Base-by-base conservation (phyloP, 2,888 invertebrate genomes). In the Drosophila meridiana region DNA sequence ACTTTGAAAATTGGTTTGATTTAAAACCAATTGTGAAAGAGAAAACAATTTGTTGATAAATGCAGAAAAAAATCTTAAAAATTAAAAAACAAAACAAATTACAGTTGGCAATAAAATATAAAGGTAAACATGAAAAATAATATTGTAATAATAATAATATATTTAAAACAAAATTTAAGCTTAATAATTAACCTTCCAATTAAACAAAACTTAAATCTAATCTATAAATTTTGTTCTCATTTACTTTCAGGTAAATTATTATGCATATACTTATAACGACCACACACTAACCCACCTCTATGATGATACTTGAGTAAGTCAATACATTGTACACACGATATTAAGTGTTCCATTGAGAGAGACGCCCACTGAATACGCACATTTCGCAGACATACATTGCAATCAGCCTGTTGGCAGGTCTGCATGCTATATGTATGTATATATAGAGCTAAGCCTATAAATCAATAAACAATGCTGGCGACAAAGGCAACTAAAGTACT, bases 381-480 rank as follows among this genome's bases (percentile, higher is more conserved):
- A 50, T 40, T 38, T 73, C 53, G 45, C 20, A 32, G 32, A 40
- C 77, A 78, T 75, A 48, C 70, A 78, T 80, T 72, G 64, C 67
- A 76, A 81, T 78, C 74, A 81, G 61, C 9, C 32, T 28, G 68
- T 32, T 58, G 60, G 56, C 72, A 56, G 58, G 69, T 58, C n/a
- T 50, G 30, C 42, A 61, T 45, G 3, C 20, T 48, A 63, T 53
- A 30, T 69, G 57, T 48, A 38, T 30, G 28, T 13, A 36, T 74
- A 69, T 57, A 34, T 34, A 55, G 43, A 61, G 57, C 65, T 66
- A 60, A 45, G 74, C 60, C 82, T 76, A 87, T 87, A 87, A 87
- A 87, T 87, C 87, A 87, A 87, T 87, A 88, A 87, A 82, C 73
- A 83, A 86, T 79, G 76, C 73, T 64, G 52, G 66, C 64, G 63